Base-by-base conservation (phyloP, 2,797 vertebrate genomes). In the Hephaestus fuliginosus region DNA sequence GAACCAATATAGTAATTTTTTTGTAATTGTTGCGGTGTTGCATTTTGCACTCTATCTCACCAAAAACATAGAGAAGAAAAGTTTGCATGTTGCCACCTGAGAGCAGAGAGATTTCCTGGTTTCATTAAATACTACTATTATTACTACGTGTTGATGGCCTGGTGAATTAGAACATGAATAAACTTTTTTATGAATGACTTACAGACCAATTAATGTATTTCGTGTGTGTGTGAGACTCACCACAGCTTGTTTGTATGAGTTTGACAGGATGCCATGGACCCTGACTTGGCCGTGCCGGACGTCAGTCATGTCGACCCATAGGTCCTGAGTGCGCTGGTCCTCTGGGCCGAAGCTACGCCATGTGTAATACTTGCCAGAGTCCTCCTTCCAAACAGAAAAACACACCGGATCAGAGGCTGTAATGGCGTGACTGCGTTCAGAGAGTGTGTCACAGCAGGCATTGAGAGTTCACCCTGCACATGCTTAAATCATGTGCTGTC, bases 211-310 rank as follows among this genome's bases (percentile, higher is more conserved):
- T 20, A 4, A 11, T 30, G 33, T 7, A 17, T 73, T 52, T 18
- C 44, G 1, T 65, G 11, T 58, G 28, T n/a, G 61, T 63, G 12
- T 41, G 11, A 44, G 11, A 92, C 97, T 97, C 92, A 98, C 97
- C 87, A 96, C 96, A 70, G 97, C 97, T 87, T 98, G 97, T 4
- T 96, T 95, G 92, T 98, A 97, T 3, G 96, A 94, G 80, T 96
- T 98, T 85, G 97, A 98, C 41, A 98, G 95, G 82, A 97, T 96
- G n/a, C 95, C 95, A 1, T 98, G 97, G 70, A 97, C 93, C 91
- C 94, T 95, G 44, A 95, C 97, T 77, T 96, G 96, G 81, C 94
- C 96, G 53, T 91, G 89, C 75, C 94, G 95, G 78, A 93, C 92
- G 4, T 93, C 81, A 0, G 80, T 92, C 95, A 98, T 85, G 43